Evolutionary conservation across 2,888 invertebrate genomes (phyloP).

Genomic region (Ethmia dodecea): DNA sequence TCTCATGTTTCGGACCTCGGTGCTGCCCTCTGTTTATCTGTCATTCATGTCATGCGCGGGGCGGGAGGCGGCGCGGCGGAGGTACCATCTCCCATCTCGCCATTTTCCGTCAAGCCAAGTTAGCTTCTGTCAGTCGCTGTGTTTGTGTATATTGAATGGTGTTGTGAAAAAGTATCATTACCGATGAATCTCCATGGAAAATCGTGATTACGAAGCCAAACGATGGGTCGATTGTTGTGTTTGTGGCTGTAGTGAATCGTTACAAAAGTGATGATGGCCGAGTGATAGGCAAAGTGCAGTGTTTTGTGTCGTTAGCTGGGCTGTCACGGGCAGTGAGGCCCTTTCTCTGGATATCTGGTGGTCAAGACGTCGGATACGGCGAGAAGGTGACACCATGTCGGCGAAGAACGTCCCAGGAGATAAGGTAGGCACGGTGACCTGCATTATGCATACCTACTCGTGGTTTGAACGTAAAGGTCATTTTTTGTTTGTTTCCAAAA

Average conservation of each 20-base stretch:
- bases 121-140: constrained; percentile 73
- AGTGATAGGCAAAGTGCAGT: constrained; percentile 72
- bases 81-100: constrained; percentile 61
- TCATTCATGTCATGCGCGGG: constrained; percentile 40
- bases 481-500: constrained; percentile 56
- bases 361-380: constrained; percentile 64
- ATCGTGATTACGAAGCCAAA: constrained; percentile 70
- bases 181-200: constrained; percentile 75
- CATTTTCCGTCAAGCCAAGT: constrained; percentile 73
- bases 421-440: constrained; percentile 79
- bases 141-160: constrained; percentile 65
- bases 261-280: constrained; percentile 72
- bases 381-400: constrained; percentile 80
- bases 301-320: constrained; percentile 75
- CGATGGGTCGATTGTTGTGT: constrained; percentile 72
- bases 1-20: constrained; percentile 11
- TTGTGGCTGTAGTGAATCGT: constrained; percentile 71
- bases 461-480: constrained; percentile 44
- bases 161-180: constrained; percentile 74
- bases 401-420: constrained; percentile 90
- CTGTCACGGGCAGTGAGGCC: constrained; percentile 71
- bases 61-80: constrained; percentile 46
- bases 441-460: constrained; percentile 22
- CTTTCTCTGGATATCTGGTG: constrained; percentile 74
- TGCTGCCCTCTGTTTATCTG: constrained; percentile 43